These are phyloP conservation scores for Drosophila suboccidentalis DNA, from an alignment of 2,888 invertebrate species.

Conservation along the genomic window DNA sequence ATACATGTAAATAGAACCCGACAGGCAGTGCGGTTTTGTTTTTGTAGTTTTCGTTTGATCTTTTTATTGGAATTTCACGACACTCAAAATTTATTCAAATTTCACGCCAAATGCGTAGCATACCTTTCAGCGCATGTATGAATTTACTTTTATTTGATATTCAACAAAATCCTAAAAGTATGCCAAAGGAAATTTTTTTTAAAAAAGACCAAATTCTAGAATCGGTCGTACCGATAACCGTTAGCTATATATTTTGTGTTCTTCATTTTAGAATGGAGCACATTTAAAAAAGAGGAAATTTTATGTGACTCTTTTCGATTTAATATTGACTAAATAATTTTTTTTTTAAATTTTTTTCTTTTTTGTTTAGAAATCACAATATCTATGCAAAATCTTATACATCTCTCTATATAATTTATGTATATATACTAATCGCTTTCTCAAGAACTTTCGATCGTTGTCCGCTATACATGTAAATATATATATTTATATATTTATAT, in stretches of 20 bases:
- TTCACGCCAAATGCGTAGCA: neutral
- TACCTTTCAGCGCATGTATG: neutral
- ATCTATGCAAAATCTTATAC: slow-evolving; percentile 68
- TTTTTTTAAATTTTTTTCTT: slow-evolving; percentile 43
- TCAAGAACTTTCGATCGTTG: slow-evolving; percentile 64
- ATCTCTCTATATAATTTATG: slow-evolving; percentile 41
- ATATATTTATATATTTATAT: slow-evolving; percentile 40
- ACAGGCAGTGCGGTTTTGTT: slow-evolving; percentile 49
- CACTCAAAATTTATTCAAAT: neutral
- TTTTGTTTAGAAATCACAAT: slow-evolving; percentile 68
- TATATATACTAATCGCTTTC: slow-evolving; percentile 42
- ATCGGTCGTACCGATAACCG: slow-evolving; percentile 32
- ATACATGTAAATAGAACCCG: slow-evolving; percentile 28
- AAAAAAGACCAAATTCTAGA: slow-evolving; percentile 1
- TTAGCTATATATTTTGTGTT: slow-evolving; percentile 38
- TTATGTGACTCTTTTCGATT: slow-evolving; percentile 28
- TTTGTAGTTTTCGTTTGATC: slow-evolving; percentile 7
- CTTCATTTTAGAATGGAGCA: slow-evolving; percentile 26
- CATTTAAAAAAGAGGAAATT: slow-evolving; percentile 24
- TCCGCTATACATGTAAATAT: slow-evolving; percentile 65
- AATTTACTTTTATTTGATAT: neutral
- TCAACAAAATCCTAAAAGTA: neutral
- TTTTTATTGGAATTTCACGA: neutral
- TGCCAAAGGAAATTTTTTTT: neutral
- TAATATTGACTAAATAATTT: slow-evolving; percentile 29